phyloP scores from a whole-genome alignment of 2,113 vertebrate species.

The Callospermophilus lateralis region DNA sequence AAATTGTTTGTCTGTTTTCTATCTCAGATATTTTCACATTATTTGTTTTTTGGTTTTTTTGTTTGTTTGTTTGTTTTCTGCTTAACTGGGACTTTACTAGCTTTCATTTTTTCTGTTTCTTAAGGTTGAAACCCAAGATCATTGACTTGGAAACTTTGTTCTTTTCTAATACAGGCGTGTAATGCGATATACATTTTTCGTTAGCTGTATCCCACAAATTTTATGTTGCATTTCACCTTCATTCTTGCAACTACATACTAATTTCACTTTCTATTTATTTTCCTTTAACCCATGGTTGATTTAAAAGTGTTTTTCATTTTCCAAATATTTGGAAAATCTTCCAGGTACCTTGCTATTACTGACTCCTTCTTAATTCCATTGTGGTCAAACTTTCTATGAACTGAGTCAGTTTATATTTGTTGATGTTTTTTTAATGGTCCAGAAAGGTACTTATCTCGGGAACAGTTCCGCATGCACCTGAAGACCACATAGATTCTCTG shows the following conservation, averaged over 20 bases:
- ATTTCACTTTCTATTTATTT: neutral
- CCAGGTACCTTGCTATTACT: neutral
- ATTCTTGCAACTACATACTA: neutral
- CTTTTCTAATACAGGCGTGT: neutral
- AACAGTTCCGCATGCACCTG: neutral
- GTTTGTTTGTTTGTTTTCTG: neutral
- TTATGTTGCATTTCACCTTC: neutral
- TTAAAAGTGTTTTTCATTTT: constrained; percentile 16
- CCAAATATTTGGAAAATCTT: constrained; percentile 26
- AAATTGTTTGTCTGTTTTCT: neutral
- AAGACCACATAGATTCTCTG: neutral
- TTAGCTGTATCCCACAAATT: neutral
- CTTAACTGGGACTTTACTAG: neutral
- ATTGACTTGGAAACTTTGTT: neutral
- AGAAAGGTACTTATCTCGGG: neutral
- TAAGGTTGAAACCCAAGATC: neutral
- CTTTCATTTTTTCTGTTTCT: neutral
- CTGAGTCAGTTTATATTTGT: neutral
- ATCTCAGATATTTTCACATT: neutral
- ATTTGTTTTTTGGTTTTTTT: too few species aligned
- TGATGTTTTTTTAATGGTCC: constrained; percentile 1
- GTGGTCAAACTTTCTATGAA: neutral
- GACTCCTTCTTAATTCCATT: neutral
- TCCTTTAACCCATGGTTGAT: neutral
- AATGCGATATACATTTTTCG: neutral